Conservation (phyloP, 1,140 invertebrate genomes). For the Riptortus pedestris region DNA sequence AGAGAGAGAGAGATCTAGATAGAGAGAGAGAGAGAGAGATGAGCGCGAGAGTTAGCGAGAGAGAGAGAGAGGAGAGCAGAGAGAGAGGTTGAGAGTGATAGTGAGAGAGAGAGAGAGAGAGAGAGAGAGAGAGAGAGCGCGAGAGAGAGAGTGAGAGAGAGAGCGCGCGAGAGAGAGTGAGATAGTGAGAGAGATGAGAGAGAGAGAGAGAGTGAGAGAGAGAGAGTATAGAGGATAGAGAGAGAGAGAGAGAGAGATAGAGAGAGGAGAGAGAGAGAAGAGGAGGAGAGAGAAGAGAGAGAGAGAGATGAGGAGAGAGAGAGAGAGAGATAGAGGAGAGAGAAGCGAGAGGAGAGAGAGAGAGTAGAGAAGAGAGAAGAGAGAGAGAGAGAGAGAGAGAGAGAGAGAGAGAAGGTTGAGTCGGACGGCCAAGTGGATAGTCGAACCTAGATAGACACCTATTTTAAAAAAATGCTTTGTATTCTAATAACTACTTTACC, state of each 20-base stretch:
- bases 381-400: conserved; percentile 16
- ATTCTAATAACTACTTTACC: too few relatives aligned
- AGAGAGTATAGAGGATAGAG: conserved; percentile 11
- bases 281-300: conserved; percentile 8
- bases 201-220: conserved; percentile 20
- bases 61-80: conserved; percentile 25
- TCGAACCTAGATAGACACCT: too few relatives aligned
- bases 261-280: conserved; percentile 19
- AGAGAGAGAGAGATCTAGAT: conserved; percentile 29
- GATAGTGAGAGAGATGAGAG: too few relatives aligned
- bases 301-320: conserved; percentile 17
- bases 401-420: conserved; percentile 11
- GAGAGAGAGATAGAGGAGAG: too few relatives aligned
- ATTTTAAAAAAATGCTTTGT: too few relatives aligned
- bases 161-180: too few relatives aligned
- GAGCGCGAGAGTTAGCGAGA: conserved; percentile 27
- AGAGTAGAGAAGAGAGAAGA: too few relatives aligned
- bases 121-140: conserved; percentile 20
- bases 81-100: conserved; percentile 25
- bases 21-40: conserved; percentile 29
- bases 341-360: too few relatives aligned
- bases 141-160: conserved; percentile 9
- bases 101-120: conserved; percentile 27
- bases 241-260: conserved; percentile 20
- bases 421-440: too few relatives aligned